A percentile compares a stretch with the other conserved stretches of the same genome.
These are phyloP conservation scores for Hemaris fuciformis DNA, from an alignment of 2,888 invertebrate species.

Conservation along the genomic window DNA sequence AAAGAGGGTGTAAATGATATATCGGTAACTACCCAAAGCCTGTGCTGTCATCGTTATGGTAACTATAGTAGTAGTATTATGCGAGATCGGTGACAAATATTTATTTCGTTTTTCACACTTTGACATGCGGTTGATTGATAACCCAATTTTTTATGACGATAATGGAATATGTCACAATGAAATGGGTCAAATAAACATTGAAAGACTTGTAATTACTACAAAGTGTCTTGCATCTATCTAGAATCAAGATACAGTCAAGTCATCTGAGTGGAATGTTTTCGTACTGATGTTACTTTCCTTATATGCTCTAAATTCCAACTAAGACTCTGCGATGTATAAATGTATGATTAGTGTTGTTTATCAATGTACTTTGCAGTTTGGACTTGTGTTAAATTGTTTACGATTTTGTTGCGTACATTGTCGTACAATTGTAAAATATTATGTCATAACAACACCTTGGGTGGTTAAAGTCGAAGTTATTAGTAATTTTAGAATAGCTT, in stretches of 20 bases:
- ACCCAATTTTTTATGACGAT: neutral
- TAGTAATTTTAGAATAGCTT: too few relatives aligned
- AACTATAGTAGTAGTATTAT: too few relatives aligned
- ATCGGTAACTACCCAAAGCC: too few relatives aligned
- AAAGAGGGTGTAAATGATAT: too few relatives aligned
- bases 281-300: neutral
- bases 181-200: neutral
- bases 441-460: too few relatives aligned
- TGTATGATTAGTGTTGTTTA: neutral
- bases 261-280: too few relatives aligned
- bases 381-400: neutral
- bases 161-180: neutral
- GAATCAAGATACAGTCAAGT: too few relatives aligned
- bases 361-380: neutral
- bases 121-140: neutral
- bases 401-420: neutral
- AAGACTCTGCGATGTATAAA: neutral
- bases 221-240: too few relatives aligned
- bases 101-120: neutral
- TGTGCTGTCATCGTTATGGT: too few relatives aligned
- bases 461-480: too few relatives aligned
- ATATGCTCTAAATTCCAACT: neutral
- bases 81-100: neutral
- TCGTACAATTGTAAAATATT: neutral
- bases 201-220: too few relatives aligned